phyloP scores from a whole-genome alignment of 2,113 vertebrate genomes.

The Channa argus region DNA sequence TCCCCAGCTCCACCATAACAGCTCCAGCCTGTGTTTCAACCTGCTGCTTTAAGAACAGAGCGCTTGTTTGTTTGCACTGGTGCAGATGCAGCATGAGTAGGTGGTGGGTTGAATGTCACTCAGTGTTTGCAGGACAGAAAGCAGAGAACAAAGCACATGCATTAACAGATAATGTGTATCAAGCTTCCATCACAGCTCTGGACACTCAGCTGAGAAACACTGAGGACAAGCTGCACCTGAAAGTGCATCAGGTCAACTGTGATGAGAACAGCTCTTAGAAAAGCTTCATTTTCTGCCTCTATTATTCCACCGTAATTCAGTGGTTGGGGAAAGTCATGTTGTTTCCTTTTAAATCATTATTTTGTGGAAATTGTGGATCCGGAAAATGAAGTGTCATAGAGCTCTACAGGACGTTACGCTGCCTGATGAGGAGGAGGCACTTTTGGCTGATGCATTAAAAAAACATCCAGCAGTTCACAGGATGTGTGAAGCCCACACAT shows the following conservation, averaged over 20 bases:
- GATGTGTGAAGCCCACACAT: slow-evolving; percentile 33
- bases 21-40: no score
- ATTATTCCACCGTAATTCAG: neutral
- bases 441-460: slow-evolving; percentile 35
- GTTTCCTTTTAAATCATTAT: slow-evolving; percentile 20
- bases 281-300: slow-evolving; percentile 6
- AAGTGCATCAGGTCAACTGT: slow-evolving; percentile 2
- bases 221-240: slow-evolving; percentile 17
- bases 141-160: neutral
- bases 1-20: no score
- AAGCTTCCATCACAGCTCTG: no score
- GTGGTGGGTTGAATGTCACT: neutral
- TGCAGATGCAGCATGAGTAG: neutral
- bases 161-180: no score
- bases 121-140: neutral
- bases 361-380: slow-evolving; percentile 9
- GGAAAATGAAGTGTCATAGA: slow-evolving; percentile 37
- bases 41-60: neutral
- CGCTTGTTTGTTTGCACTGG: neutral
- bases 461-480: slow-evolving; percentile 40
- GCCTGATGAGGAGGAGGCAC: slow-evolving; percentile 7
- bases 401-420: slow-evolving; percentile 20
- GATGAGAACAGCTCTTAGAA: neutral
- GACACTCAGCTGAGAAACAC: neutral
- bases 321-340: neutral